Evolutionary conservation across 2,888 invertebrate genomes (phyloP).

Genomic region (Panorpa germanica): DNA sequence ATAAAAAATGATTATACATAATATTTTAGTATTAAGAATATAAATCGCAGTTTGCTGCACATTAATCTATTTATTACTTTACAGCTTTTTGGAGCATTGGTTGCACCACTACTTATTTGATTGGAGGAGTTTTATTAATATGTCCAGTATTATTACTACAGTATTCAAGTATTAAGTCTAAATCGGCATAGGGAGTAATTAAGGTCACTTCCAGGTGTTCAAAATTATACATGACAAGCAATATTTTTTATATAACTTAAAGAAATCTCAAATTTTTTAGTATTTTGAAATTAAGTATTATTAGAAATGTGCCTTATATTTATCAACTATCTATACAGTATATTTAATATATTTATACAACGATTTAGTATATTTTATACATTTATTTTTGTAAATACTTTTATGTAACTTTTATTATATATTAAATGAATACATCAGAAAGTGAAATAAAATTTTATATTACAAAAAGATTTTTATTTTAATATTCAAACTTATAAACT

Average conservation of each 20-base stretch:
- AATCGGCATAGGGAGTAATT: background rate
- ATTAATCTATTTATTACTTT: too few relatives aligned
- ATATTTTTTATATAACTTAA: too few relatives aligned
- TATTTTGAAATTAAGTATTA: too few relatives aligned
- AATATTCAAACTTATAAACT: too few relatives aligned
- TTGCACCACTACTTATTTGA: conserved; percentile 59
- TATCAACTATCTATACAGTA: too few relatives aligned
- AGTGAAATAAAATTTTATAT: conserved; percentile 15
- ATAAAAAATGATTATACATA: conserved; percentile 1
- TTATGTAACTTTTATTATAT: too few relatives aligned
- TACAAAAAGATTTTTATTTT: conserved; percentile 18
- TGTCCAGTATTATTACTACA: conserved; percentile 55
- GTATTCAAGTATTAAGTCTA: conserved; percentile 25
- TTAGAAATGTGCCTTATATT: too few relatives aligned
- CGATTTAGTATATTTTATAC: too few relatives aligned
- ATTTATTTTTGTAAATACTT: too few relatives aligned
- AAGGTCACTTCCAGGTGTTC: background rate
- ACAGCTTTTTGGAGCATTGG: conserved; percentile 85
- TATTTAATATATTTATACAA: too few relatives aligned
- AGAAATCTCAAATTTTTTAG: too few relatives aligned
- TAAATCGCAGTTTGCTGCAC: conserved; percentile 15
- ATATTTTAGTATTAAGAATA: conserved; percentile 9
- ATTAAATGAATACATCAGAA: too few relatives aligned
- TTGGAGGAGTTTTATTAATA: conserved; percentile 56
- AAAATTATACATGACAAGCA: conserved; percentile 1